Evolutionary conservation across 2,888 invertebrate genomes (phyloP).

Genomic region (Stratiomys singularior): DNA sequence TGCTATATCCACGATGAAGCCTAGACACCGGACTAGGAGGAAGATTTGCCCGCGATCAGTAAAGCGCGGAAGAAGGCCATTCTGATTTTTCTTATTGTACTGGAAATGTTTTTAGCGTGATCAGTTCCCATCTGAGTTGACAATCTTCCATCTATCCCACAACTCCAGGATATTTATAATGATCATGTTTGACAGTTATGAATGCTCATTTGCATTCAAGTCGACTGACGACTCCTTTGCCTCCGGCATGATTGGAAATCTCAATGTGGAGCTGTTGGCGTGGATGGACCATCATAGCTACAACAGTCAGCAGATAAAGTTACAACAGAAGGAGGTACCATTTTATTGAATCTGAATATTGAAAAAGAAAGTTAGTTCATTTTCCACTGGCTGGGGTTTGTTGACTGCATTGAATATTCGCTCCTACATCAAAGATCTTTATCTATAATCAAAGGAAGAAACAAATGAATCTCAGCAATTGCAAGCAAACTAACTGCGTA

Average conservation of each 20-base stretch:
- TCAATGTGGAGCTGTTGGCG: too few relatives aligned
- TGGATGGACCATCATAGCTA: too few relatives aligned
- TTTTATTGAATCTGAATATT: too few relatives aligned
- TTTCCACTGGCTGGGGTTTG: too few relatives aligned
- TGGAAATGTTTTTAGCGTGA: conserved; percentile 33
- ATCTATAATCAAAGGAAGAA: too few relatives aligned
- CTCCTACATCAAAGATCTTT: too few relatives aligned
- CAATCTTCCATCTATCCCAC: conserved; percentile 44
- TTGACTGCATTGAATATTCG: too few relatives aligned
- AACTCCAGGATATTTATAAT: conserved; percentile 45
- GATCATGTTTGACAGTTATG: conserved; percentile 47
- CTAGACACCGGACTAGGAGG: neutral
- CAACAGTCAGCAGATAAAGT: neutral
- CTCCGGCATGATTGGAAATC: too few relatives aligned
- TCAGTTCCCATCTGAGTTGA: conserved; percentile 41
- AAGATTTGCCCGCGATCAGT: neutral
- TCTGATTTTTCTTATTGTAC: neutral
- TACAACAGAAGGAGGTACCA: too few relatives aligned
- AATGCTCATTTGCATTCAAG: conserved; percentile 43
- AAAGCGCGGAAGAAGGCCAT: neutral
- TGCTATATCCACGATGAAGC: neutral
- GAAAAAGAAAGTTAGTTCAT: neutral
- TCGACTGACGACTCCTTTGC: neutral
- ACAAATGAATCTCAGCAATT: neutral
- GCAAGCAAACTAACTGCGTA: neutral